A percentile compares a stretch with the other conserved stretches of the same genome.
Conservation (phyloP, 1,140 invertebrate genomes). For the Ganaspis sp. region DNA sequence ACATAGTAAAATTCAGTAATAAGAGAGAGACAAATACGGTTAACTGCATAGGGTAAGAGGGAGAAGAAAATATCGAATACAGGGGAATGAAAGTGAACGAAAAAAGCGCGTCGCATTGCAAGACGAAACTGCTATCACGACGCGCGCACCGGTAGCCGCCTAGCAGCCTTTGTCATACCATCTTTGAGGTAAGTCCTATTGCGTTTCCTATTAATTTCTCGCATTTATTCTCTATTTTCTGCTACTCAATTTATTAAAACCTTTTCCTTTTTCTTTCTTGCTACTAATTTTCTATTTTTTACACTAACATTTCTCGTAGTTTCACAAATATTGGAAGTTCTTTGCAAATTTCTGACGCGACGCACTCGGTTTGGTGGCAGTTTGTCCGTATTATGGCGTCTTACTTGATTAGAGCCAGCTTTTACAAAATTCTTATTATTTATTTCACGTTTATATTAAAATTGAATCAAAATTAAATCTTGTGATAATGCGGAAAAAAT, state of each 20-base stretch:
- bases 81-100: background rate
- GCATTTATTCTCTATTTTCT: background rate
- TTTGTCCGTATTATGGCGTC: slow-evolving; percentile 42
- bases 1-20: background rate
- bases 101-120: background rate
- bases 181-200: slow-evolving; percentile 26
- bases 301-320: background rate
- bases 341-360: background rate
- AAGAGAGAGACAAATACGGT: background rate
- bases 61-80: background rate
- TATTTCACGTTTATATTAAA: background rate
- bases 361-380: slow-evolving; percentile 30
- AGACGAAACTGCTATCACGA: background rate
- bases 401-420: background rate
- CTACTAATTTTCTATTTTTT: background rate
- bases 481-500: background rate
- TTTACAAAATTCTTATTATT: background rate
- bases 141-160: slow-evolving; percentile 34
- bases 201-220: slow-evolving; percentile 24
- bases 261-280: background rate
- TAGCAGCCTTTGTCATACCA: slow-evolving; percentile 39
- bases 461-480: too few relatives aligned
- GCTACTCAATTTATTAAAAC: background rate
- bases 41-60: background rate
- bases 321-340: slow-evolving; percentile 30